Evolutionary conservation across 2,888 invertebrate species (phyloP).

Genomic region (Caenorhabditis panamensis): DNA sequence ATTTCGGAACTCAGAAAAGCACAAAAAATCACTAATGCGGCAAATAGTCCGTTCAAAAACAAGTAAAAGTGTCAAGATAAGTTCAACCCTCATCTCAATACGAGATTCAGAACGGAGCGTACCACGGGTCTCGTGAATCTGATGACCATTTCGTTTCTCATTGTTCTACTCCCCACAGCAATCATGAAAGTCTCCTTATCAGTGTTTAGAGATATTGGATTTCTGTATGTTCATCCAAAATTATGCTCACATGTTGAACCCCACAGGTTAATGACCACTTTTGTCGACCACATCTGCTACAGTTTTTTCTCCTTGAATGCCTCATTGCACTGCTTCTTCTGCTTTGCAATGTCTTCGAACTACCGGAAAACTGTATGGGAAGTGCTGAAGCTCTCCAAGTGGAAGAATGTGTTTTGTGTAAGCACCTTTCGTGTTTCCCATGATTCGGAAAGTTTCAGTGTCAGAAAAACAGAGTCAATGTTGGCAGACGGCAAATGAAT

Average conservation of each 20-base stretch:
- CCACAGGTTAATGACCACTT: background rate
- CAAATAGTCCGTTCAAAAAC: background rate
- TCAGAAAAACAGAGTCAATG: too few species aligned
- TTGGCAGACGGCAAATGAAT: too few species aligned
- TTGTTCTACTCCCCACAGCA: slow-evolving; percentile 27
- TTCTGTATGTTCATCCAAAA: slow-evolving; percentile 16
- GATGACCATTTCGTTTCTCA: slow-evolving; percentile 11
- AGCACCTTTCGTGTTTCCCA: too few species aligned
- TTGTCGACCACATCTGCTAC: slow-evolving; percentile 10
- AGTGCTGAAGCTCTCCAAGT: background rate
- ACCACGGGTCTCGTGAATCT: slow-evolving; percentile 19
- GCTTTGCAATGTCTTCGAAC: slow-evolving; percentile 20
- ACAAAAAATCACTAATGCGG: too few species aligned
- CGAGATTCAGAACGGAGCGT: slow-evolving; percentile 13
- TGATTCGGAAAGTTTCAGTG: too few species aligned
- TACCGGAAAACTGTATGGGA: slow-evolving; percentile 5
- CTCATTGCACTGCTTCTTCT: slow-evolving; percentile 11
- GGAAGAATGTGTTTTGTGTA: too few species aligned
- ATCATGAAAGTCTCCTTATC: slow-evolving; percentile 3
- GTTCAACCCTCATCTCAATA: too few species aligned
- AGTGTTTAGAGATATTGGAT: slow-evolving; percentile 21
- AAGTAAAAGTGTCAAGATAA: background rate
- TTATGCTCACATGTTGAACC: too few species aligned
- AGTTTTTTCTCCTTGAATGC: slow-evolving; percentile 5
- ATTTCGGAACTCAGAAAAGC: slow-evolving; percentile 9